Conservation (phyloP, 2,113 vertebrate genomes). For the Dermatemys mawii region DNA sequence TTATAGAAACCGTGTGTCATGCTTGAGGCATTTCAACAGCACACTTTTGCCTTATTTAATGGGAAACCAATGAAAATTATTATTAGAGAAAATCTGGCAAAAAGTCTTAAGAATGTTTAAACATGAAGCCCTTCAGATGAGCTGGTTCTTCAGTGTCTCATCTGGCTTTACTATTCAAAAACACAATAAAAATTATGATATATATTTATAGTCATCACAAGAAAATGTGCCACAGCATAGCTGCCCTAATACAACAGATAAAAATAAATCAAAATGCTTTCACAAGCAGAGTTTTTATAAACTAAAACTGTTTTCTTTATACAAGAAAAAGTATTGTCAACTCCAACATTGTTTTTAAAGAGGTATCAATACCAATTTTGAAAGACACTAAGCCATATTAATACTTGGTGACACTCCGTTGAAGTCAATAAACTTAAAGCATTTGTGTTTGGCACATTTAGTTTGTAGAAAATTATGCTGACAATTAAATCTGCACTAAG, state of each 20-base stretch:
- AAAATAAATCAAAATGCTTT: background rate
- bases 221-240: background rate
- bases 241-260: background rate
- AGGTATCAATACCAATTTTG: background rate
- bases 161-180: background rate
- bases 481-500: background rate
- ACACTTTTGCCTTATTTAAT: background rate
- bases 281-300: background rate
- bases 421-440: background rate
- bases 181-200: background rate
- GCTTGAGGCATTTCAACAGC: slow-evolving; percentile 18
- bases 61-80: slow-evolving; percentile 17
- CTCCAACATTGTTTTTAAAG: background rate
- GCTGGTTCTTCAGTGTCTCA: background rate
- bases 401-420: background rate
- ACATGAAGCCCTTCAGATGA: background rate
- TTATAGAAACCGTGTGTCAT: slow-evolving; percentile 33
- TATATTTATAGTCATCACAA: background rate
- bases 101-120: background rate
- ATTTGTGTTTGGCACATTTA: rapidly evolving
- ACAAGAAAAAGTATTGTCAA: background rate
- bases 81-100: background rate
- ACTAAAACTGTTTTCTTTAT: background rate
- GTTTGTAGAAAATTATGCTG: background rate
- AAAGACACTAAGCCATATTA: background rate